Evolutionary conservation across 1,140 invertebrate genomes (phyloP).

Genomic region (Lucilia cuprina): DNA sequence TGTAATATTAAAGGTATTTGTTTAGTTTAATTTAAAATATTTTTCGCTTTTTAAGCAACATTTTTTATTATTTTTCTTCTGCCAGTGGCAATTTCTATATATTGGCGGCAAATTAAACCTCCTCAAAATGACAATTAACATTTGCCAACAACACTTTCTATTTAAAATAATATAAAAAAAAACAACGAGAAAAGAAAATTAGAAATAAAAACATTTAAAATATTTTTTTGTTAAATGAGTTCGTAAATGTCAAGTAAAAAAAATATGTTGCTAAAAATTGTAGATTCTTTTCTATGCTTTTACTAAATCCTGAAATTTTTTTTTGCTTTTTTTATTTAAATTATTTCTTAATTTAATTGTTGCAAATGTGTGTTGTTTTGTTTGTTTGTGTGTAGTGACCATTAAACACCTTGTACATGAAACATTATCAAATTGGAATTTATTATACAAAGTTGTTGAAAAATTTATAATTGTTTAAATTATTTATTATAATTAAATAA

Average conservation of each 20-base stretch:
- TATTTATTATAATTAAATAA: no score
- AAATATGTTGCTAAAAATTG: not conserved
- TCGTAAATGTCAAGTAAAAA: slow-evolving; percentile 6
- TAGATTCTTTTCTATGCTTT: not conserved
- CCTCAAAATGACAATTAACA: not conserved
- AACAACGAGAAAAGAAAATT: no score
- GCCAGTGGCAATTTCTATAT: not conserved
- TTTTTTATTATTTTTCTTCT: no score
- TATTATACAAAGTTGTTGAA: no score
- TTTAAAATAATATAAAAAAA: no score
- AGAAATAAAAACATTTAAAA: not conserved
- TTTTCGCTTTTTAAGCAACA: not conserved
- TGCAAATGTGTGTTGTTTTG: no score
- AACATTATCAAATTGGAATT: no score
- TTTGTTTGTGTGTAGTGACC: not conserved
- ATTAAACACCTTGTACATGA: no score
- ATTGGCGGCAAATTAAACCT: slow-evolving; percentile 6
- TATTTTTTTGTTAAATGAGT: slow-evolving; percentile 10
- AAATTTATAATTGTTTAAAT: no score
- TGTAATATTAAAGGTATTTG: not conserved
- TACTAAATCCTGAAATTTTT: not conserved
- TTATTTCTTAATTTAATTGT: not conserved
- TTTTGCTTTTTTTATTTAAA: not conserved
- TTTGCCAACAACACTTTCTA: not conserved
- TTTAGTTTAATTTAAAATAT: not conserved